These are phyloP conservation scores for Galerucella nymphaeae DNA, from an alignment of 2,888 invertebrate species.

Conservation along the genomic window DNA sequence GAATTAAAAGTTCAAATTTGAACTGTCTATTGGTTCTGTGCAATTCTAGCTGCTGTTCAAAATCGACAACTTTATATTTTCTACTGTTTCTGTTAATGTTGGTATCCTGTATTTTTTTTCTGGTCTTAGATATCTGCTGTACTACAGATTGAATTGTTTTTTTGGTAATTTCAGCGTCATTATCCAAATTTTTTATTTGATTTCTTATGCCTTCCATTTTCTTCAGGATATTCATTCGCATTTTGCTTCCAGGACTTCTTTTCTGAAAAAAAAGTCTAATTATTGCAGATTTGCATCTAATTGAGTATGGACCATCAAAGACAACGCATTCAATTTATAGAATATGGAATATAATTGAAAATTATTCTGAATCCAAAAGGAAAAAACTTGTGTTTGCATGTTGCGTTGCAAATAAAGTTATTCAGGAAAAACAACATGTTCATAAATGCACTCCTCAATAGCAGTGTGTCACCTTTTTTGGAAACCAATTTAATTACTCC, in stretches of 20 bases:
- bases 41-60: conserved; percentile 55
- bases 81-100: background rate
- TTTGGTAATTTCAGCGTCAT: conserved; percentile 52
- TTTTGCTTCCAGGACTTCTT: conserved; percentile 57
- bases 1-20: conserved; percentile 71
- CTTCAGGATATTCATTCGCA: conserved; percentile 67
- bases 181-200: conserved; percentile 68
- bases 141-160: conserved; percentile 22
- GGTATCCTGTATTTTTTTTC: conserved; percentile 1
- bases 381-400: too few species aligned
- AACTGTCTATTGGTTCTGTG: conserved; percentile 63
- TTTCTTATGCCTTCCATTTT: conserved; percentile 71
- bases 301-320: too few species aligned
- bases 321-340: too few species aligned
- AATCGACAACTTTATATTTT: background rate
- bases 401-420: too few species aligned
- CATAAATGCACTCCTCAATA: too few species aligned
- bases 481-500: too few species aligned
- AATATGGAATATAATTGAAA: too few species aligned
- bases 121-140: background rate
- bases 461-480: too few species aligned
- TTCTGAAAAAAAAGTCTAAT: background rate
- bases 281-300: background rate
- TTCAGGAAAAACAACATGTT: too few species aligned
- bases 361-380: too few species aligned